Evolutionary conservation across 2,888 invertebrate species (phyloP).

Genomic region (Dasysyrphus tricinctus): DNA sequence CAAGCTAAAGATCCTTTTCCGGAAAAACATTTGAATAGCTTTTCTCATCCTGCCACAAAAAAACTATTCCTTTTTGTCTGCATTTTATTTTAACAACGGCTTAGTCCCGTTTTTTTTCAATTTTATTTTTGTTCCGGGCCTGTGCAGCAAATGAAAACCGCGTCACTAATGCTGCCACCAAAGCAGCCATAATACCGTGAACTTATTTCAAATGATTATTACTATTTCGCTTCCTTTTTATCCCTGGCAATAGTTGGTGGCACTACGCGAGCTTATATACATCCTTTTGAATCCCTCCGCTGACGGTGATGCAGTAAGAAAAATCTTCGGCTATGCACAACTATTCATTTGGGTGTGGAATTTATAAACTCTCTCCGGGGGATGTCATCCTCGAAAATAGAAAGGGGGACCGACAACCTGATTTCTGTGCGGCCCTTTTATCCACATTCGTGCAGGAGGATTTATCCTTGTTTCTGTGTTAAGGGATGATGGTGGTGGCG

Average conservation of each 20-base stretch:
- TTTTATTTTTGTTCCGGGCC: conserved; percentile 22
- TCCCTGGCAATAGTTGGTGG: conserved; percentile 44
- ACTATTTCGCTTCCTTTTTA: conserved; percentile 51
- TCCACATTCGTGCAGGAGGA: conserved; percentile 42
- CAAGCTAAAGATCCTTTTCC: conserved; percentile 71
- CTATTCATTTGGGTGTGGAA: conserved; percentile 68
- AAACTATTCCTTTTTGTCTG: conserved; percentile 28
- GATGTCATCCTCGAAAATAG: conserved; percentile 19
- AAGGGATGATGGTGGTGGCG: background rate
- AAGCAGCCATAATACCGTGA: conserved; percentile 65
- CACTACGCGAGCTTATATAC: conserved; percentile 51
- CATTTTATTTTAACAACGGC: conserved; percentile 48
- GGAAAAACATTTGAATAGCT: conserved; percentile 67
- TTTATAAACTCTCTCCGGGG: conserved; percentile 49
- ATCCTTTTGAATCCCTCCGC: conserved; percentile 46
- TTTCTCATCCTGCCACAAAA: conserved; percentile 28
- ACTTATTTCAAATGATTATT: conserved; percentile 73
- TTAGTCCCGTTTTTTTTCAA: conserved; percentile 36
- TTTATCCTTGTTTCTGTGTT: conserved; percentile 43
- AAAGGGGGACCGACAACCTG: conserved; percentile 20
- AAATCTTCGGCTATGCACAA: conserved; percentile 53
- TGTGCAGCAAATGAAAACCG: conserved; percentile 54
- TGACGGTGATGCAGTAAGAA: conserved; percentile 64
- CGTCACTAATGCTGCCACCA: conserved; percentile 68
- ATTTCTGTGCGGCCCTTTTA: conserved; percentile 48